Base-by-base conservation (phyloP, 2,113 vertebrate genomes). In the Microtus montanus region DNA sequence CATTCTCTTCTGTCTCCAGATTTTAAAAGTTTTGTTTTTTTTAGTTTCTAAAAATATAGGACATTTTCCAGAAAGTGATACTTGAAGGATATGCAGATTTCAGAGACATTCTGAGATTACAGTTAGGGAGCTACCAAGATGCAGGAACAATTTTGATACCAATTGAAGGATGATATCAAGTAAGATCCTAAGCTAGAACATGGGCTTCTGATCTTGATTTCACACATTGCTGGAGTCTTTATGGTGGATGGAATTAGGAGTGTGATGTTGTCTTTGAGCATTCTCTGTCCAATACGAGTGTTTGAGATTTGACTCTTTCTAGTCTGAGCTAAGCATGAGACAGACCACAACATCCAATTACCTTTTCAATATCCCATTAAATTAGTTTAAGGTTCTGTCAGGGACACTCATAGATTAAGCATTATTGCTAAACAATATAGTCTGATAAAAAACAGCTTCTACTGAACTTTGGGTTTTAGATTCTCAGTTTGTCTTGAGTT, bases 401-500 rank as follows among this genome's bases (percentile, higher is more conserved):
- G 2, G 30, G 3, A 30, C 14, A 84, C 14, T 52, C 22, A 44
- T n/a, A 75, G 22, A 19, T 74, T 44, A 89, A 96, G 14, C 5
- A 68, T 41, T 89, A 49, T 58, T 79, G 20, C 82, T 88, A 52
- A 80, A 7, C 70, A 24, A 89, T 90, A 93, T 33, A 61, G 33
- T 79, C 77, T 87, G 28, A 91, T n/a, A 24, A 92, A 92, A 9
- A 86, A 52, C 0, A 92, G 11, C 33, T 44, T 74, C 33, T 90
- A 49, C 35, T 78, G 82, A 82, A 88, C 64, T 96, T 89, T 78
- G 74, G 26, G 86, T 68, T 90, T 82, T 75, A 95, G 14, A 73
- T 47, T 75, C 96, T 83, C 5, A 83, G 6, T 94, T 95, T 96
- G 44, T 63, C n/a, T 92, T 90, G 11, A 44, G 44, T 90, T 93